Evolutionary conservation across 2,797 vertebrate genomes (phyloP).

Genomic region (Choloepus didactylus): DNA sequence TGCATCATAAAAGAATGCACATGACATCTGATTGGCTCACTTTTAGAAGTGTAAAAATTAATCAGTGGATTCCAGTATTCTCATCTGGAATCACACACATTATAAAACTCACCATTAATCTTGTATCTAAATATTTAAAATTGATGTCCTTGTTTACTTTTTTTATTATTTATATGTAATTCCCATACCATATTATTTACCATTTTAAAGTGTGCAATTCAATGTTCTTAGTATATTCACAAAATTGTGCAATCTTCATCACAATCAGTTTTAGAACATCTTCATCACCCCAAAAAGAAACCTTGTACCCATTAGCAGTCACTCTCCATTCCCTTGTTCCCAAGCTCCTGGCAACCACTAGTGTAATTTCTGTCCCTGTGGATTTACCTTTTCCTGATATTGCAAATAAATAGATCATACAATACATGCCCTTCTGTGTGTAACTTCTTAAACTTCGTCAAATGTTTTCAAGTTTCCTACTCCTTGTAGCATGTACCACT

Average conservation of each 20-base stretch:
- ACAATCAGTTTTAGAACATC: neutral
- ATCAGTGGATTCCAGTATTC: neutral
- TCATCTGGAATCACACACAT: neutral
- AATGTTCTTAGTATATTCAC: neutral
- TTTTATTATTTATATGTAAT: neutral
- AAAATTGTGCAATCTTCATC: neutral
- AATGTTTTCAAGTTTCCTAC: too few species aligned
- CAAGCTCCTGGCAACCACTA: neutral
- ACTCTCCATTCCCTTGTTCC: neutral
- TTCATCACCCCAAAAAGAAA: neutral
- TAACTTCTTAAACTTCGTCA: too few species aligned
- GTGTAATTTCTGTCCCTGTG: too few species aligned
- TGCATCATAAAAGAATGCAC: neutral
- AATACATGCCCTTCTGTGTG: too few species aligned
- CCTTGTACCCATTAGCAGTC: neutral
- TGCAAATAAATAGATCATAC: too few species aligned
- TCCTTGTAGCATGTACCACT: neutral
- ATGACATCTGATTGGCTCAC: neutral
- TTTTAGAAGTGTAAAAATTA: neutral
- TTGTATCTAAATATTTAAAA: conserved; percentile 4
- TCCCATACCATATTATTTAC: neutral
- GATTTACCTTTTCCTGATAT: neutral
- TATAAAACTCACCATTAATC: neutral
- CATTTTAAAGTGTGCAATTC: neutral
- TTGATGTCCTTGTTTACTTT: neutral